Percentiles rank a stretch among this genome's conserved stretches.
These are phyloP conservation scores for Lasioglossum marginatum DNA, from an alignment of 2,888 invertebrate genomes.

Conservation along the genomic window DNA sequence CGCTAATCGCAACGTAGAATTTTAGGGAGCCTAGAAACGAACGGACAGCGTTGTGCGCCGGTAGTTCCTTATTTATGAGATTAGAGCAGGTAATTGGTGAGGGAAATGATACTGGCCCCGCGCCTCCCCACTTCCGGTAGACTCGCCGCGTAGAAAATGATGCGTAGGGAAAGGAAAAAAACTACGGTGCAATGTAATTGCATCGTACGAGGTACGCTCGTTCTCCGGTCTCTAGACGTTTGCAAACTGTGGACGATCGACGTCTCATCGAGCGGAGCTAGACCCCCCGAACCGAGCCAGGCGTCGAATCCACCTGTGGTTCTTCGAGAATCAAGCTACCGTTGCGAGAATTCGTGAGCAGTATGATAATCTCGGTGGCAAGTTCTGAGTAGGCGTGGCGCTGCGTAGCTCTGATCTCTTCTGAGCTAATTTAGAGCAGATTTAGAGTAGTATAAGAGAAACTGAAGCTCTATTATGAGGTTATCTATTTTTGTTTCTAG, in stretches of 20 bases:
- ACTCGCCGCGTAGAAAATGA: not conserved
- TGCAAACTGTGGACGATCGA: not conserved
- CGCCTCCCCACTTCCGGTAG: constrained; percentile 48
- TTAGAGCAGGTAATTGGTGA: constrained; percentile 63
- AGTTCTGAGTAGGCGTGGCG: not conserved
- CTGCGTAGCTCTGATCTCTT: not conserved
- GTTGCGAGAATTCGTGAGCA: not conserved
- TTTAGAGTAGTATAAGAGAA: too few species aligned
- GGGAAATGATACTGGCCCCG: constrained; percentile 51
- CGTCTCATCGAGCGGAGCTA: not conserved
- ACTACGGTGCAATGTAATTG: not conserved
- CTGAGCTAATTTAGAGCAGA: too few species aligned
- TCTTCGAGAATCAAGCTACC: not conserved
- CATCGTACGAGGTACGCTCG: not conserved
- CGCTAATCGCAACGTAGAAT: constrained; percentile 20
- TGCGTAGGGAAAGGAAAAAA: not conserved
- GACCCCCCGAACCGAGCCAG: not conserved
- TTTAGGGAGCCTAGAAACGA: constrained; percentile 37
- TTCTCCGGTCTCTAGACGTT: not conserved
- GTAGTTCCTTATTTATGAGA: constrained; percentile 64
- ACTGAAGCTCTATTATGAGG: too few species aligned
- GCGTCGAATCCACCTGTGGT: not conserved
- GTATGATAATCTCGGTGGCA: not conserved
- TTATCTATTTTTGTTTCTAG: too few species aligned
- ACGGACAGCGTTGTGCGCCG: constrained; percentile 46